Percentiles rank a stretch among this genome's conserved stretches.
Evolutionary conservation across 2,888 invertebrate genomes (phyloP).

Genomic region (Argyresthia goedartella): DNA sequence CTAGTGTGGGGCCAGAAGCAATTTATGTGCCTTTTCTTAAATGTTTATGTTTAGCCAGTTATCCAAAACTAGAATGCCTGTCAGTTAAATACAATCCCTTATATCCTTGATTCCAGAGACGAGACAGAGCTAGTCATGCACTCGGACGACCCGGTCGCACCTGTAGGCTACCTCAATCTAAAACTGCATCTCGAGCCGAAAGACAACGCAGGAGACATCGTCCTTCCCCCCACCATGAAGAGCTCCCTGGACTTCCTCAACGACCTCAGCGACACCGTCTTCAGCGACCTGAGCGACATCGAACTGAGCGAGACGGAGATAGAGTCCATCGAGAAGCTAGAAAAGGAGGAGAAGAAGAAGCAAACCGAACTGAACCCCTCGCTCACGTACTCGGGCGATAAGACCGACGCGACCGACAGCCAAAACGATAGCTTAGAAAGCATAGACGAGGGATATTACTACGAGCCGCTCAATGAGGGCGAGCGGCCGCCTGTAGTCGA

Average conservation of each 20-base stretch:
- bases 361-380: constrained; percentile 50
- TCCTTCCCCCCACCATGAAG: constrained; percentile 62
- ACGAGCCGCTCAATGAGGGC: constrained; percentile 54
- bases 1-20: too few species aligned
- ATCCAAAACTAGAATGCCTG: too few species aligned
- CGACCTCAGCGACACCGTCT: constrained; percentile 74
- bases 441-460: constrained; percentile 46
- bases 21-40: too few species aligned
- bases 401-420: constrained; percentile 17
- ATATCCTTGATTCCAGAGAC: constrained; percentile 71
- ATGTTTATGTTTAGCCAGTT: too few species aligned
- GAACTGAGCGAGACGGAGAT: constrained; percentile 74
- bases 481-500: constrained; percentile 74
- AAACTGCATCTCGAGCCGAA: constrained; percentile 84
- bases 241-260: constrained; percentile 72
- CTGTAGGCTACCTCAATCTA: constrained; percentile 94
- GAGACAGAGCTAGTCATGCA: constrained; percentile 89
- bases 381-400: constrained; percentile 42
- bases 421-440: constrained; percentile 36
- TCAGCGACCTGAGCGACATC: constrained; percentile 75
- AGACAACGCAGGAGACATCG: constrained; percentile 47
- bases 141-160: constrained; percentile 92
- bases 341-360: constrained; percentile 56
- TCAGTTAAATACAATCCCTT: neutral
- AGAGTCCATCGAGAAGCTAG: constrained; percentile 70